Conservation (phyloP, 2,113 vertebrate genomes). For the Brachyhypopomus occidentalis region DNA sequence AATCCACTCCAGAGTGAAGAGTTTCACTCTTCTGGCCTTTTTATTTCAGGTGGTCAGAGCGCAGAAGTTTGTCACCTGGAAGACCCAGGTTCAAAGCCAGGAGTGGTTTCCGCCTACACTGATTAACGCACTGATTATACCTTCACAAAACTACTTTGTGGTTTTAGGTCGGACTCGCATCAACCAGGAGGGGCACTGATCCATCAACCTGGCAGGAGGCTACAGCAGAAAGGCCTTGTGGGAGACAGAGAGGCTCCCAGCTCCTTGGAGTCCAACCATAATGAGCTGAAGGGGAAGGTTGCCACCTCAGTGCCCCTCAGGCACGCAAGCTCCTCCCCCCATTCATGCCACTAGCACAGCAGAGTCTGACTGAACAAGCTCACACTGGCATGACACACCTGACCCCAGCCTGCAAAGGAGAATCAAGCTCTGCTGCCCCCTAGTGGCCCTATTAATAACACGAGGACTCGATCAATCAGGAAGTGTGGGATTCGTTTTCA, state of each 20-base stretch:
- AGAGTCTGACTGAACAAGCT: background rate
- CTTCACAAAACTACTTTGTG: background rate
- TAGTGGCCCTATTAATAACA: conserved; percentile 24
- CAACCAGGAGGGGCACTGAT: background rate
- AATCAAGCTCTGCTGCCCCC: conserved; percentile 38
- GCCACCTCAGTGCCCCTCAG: background rate
- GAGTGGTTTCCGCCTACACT: too few species aligned
- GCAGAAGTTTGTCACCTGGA: too few species aligned
- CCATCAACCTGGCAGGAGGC: background rate
- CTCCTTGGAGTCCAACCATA: background rate
- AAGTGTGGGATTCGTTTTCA: too few species aligned
- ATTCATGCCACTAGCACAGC: background rate
- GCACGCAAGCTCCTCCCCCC: background rate
- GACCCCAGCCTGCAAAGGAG: background rate
- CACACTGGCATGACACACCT: background rate
- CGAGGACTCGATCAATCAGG: background rate
- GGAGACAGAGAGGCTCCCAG: background rate
- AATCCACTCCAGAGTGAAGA: background rate
- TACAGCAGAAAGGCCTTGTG: background rate
- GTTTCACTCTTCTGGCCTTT: too few species aligned
- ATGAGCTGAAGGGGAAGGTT: conserved; percentile 2
- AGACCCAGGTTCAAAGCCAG: too few species aligned
- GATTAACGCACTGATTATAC: too few species aligned
- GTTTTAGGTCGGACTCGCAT: background rate
- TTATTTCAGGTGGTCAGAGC: too few species aligned